Evolutionary conservation across 2,113 vertebrate species (phyloP).

Genomic region (Engystomops pustulosus): DNA sequence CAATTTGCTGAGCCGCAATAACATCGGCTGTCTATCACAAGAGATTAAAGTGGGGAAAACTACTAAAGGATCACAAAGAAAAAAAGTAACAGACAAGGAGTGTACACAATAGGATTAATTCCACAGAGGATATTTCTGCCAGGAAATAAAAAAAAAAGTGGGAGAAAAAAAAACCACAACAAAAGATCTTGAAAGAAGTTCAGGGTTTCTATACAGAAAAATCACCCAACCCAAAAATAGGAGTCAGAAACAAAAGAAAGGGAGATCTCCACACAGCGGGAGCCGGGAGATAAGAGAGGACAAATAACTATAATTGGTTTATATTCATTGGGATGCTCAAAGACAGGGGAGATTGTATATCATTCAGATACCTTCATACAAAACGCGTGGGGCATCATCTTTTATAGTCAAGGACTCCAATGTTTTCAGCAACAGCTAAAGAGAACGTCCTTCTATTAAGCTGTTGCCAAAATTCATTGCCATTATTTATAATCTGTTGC

Average conservation of each 20-base stretch:
- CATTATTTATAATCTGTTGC: conserved; percentile 12
- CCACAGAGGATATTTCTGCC: conserved; percentile 51
- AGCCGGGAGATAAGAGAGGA: conserved; percentile 33
- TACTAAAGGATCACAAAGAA: conserved; percentile 38
- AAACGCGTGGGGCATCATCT: not conserved
- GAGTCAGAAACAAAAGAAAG: conserved; percentile 41
- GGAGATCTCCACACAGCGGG: conserved; percentile 41
- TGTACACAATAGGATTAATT: conserved; percentile 57
- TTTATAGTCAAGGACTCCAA: not conserved
- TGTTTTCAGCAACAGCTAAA: not conserved
- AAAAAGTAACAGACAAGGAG: conserved; percentile 40
- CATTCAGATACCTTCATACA: conserved; percentile 3
- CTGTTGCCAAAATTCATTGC: conserved; percentile 26
- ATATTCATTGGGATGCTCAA: conserved; percentile 26
- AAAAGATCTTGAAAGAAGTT: conserved; percentile 48
- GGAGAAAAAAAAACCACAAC: conserved; percentile 27
- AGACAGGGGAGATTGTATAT: conserved; percentile 12
- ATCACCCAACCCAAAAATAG: conserved; percentile 58
- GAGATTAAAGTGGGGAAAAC: conserved; percentile 31
- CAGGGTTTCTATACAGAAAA: conserved; percentile 49
- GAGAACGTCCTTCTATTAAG: not conserved
- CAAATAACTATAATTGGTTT: conserved; percentile 59
- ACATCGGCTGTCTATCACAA: conserved; percentile 45
- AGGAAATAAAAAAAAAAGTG: conserved; percentile 51
- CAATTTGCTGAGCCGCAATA: conserved; percentile 50